A percentile compares a stretch with the other conserved stretches of the same genome.
These are phyloP conservation scores for Drosophila percnosoma DNA, from an alignment of 2,888 invertebrate species.

Conservation along the genomic window DNA sequence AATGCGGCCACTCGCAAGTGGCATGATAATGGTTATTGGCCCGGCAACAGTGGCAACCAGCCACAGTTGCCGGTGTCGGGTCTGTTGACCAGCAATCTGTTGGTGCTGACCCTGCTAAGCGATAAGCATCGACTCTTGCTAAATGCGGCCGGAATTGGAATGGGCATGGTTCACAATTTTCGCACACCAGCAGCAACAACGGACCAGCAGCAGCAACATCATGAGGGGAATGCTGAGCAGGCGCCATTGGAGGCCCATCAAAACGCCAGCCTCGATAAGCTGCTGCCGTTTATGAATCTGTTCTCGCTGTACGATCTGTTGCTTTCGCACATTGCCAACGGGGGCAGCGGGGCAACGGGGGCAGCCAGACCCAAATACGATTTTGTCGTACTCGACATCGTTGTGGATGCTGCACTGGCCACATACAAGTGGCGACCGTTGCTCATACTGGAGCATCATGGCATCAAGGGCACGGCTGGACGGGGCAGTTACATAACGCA, in stretches of 20 bases:
- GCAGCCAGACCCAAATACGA: constrained; percentile 78
- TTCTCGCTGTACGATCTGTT: constrained; percentile 84
- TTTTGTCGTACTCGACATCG: constrained; percentile 84
- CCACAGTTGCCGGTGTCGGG: constrained; percentile 46
- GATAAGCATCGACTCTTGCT: constrained; percentile 84
- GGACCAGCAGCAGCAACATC: not conserved
- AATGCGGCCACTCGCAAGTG: constrained; percentile 36
- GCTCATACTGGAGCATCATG: constrained; percentile 84
- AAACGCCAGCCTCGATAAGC: constrained; percentile 62
- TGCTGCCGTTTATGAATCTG: constrained; percentile 82
- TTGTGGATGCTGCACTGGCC: constrained; percentile 56
- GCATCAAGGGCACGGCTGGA: constrained; percentile 64
- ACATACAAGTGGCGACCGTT: constrained; percentile 83
- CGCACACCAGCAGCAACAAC: constrained; percentile 52
- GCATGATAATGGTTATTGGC: constrained; percentile 4
- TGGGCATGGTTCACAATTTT: constrained; percentile 81
- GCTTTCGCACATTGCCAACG: constrained; percentile 63
- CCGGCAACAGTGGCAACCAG: constrained; percentile 3
- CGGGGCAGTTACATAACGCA: constrained; percentile 82
- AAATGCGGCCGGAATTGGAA: constrained; percentile 81
- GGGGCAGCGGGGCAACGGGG: constrained; percentile 18
- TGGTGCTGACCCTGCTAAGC: constrained; percentile 84
- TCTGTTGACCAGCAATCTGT: constrained; percentile 80
- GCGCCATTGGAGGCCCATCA: constrained; percentile 14
- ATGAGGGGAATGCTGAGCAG: constrained; percentile 1